Conservation (phyloP, 2,113 vertebrate genomes). For the Miniopterus natalensis region DNA sequence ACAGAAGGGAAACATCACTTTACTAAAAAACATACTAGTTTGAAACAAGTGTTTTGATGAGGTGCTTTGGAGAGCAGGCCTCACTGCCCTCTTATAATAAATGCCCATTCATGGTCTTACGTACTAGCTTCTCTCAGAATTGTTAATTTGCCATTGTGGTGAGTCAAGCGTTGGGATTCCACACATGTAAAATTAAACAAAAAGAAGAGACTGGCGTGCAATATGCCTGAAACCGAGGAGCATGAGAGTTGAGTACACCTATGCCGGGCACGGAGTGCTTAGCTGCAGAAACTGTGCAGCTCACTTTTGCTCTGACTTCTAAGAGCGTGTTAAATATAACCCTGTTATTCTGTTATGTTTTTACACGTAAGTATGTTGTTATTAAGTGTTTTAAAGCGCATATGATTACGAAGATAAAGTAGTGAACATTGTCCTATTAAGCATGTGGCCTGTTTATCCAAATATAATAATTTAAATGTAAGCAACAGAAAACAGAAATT, state of each 20-base stretch:
- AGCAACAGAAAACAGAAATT: neutral
- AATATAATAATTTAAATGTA: neutral
- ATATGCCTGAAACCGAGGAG: neutral
- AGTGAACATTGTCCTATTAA: neutral
- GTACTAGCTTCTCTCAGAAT: neutral
- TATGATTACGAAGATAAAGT: neutral
- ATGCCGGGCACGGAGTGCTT: neutral
- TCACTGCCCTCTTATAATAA: conserved; percentile 47
- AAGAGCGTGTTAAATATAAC: neutral
- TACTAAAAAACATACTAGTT: neutral
- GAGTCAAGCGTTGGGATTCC: conserved; percentile 33
- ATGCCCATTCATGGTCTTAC: conserved; percentile 43
- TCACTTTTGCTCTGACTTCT: neutral
- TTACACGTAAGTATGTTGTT: neutral
- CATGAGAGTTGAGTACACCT: neutral
- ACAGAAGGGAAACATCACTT: neutral
- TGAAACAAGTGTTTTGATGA: conserved; percentile 75
- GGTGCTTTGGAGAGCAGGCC: neutral
- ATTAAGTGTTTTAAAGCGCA: neutral
- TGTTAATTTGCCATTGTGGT: conserved; percentile 64
- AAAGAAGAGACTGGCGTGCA: neutral
- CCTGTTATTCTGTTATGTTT: neutral
- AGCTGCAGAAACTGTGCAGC: neutral
- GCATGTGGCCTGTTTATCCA: neutral
- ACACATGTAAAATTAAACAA: conserved; percentile 29